Percentiles rank a stretch among this genome's conserved stretches.
Conservation (phyloP, 2,888 invertebrate species). For the Drosophila pegasa region DNA sequence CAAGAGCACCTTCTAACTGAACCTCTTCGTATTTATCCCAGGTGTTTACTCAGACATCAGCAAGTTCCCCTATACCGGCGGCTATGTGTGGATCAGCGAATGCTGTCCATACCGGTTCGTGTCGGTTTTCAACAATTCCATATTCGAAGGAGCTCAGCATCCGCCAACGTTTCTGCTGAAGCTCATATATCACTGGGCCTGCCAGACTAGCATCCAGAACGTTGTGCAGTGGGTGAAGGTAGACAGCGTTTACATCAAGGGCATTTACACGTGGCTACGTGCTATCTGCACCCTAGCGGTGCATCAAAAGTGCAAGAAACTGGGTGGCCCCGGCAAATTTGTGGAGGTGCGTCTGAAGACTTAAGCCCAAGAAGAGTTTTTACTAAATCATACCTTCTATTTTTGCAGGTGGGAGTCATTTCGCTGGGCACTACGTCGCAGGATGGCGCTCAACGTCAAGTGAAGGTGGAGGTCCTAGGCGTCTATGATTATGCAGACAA, state of each 20-base stretch:
- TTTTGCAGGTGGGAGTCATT: conserved; percentile 89
- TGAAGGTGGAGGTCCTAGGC: conserved; percentile 95
- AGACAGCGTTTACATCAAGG: conserved; percentile 89
- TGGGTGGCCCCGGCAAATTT: conserved; percentile 90
- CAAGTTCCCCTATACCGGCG: conserved; percentile 94
- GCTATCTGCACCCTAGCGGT: conserved; percentile 92
- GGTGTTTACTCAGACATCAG: conserved; percentile 94
- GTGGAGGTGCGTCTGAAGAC: conserved; percentile 86
- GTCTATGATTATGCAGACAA: conserved; percentile 91
- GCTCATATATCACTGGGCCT: conserved; percentile 95
- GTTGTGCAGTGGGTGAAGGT: conserved; percentile 95
- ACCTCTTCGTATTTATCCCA: conserved; percentile 61
- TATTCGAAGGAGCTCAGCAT: conserved; percentile 94
- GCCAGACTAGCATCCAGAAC: conserved; percentile 95
- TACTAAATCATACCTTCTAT: background rate
- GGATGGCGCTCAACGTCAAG: conserved; percentile 90
- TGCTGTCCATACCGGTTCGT: conserved; percentile 94
- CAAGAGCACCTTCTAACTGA: background rate
- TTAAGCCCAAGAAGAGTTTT: background rate
- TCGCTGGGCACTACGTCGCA: conserved; percentile 94
- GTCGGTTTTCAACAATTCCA: conserved; percentile 94
- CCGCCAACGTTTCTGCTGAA: conserved; percentile 93
- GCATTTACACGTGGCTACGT: conserved; percentile 89
- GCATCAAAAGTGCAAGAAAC: conserved; percentile 90
- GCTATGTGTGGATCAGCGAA: conserved; percentile 96